Conservation (phyloP, 1,140 invertebrate species). For the Metopolophium dirhodum region DNA sequence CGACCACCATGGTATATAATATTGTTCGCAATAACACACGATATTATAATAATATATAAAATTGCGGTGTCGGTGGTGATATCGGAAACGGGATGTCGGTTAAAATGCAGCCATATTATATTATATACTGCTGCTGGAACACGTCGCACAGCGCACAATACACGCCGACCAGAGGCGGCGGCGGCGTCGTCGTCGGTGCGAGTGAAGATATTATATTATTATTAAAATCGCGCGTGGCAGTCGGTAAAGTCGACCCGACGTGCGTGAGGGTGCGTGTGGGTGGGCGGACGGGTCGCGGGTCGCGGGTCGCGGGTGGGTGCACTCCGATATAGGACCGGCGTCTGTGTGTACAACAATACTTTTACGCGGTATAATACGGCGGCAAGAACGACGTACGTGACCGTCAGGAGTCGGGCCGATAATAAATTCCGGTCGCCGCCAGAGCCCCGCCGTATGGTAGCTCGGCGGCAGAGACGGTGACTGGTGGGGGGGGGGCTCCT, state of each 20-base stretch:
- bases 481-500: too few relatives aligned
- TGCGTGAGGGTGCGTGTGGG: neutral
- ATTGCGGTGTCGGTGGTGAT: neutral
- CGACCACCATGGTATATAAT: neutral
- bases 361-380: neutral
- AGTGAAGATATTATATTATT: neutral
- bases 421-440: slow-evolving; percentile 8
- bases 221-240: neutral
- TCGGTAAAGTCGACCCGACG: neutral
- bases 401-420: neutral
- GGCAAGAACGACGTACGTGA: neutral
- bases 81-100: neutral
- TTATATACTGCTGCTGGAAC: neutral
- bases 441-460: neutral
- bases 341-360: neutral
- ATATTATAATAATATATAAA: neutral
- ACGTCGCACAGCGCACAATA: neutral
- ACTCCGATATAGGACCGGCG: too few relatives aligned
- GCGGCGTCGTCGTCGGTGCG: neutral
- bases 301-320: neutral
- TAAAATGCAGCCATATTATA: neutral
- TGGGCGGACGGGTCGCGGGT: neutral
- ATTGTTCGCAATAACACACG: neutral
- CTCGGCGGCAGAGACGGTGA: neutral
- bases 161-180: too few relatives aligned